Percentiles rank a stretch among this genome's conserved stretches.
These are phyloP conservation scores for Junco hyemalis DNA, from an alignment of 2,113 vertebrate species.

Conservation along the genomic window DNA sequence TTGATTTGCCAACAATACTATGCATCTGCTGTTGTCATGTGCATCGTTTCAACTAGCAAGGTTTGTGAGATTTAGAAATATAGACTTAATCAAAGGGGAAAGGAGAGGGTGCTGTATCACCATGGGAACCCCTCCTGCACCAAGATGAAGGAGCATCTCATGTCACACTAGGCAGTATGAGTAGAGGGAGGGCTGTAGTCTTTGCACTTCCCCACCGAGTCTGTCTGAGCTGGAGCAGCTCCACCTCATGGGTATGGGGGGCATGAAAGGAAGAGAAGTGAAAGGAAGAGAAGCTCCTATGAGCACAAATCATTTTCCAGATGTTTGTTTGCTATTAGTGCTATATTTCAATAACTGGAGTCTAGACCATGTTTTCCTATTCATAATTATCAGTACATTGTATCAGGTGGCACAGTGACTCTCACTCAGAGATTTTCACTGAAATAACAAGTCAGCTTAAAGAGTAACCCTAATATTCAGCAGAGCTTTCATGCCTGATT, in stretches of 20 bases:
- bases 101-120: background rate
- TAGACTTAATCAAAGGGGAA: background rate
- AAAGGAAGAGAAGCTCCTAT: background rate
- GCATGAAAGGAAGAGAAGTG: background rate
- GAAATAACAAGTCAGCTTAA: background rate
- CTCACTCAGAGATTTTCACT: background rate
- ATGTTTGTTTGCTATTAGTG: background rate
- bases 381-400: background rate
- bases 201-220: accelerated
- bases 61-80: background rate
- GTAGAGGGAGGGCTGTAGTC: background rate
- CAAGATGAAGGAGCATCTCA: background rate
- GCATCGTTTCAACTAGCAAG: background rate
- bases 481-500: background rate
- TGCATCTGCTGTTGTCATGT: background rate
- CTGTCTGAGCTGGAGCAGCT: background rate
- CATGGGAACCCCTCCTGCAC: background rate
- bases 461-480: background rate
- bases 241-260: accelerated
- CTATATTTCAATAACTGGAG: background rate
- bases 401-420: background rate
- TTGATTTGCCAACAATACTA: background rate
- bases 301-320: background rate
- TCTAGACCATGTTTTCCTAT: background rate
- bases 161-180: background rate